Evolutionary conservation across 1,140 invertebrate species (phyloP), one percentile per base, ranked within the genome.

Genomic region (Drosophila rufa): DNA sequence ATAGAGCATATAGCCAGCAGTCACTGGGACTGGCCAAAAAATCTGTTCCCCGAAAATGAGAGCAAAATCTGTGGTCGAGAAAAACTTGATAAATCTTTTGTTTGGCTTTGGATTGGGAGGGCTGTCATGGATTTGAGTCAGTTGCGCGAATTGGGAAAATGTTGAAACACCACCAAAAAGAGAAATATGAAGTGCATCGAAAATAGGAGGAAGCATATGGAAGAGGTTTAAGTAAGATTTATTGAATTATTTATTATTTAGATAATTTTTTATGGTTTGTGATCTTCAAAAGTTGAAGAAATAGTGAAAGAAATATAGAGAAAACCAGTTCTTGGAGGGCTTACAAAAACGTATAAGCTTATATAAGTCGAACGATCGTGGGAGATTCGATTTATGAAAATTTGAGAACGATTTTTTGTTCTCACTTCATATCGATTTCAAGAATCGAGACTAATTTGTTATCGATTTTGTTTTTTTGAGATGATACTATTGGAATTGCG

Each of bases 11-110:
- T 36, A 36, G 9, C 9, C 33, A 36, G 33, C 53, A 40, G 19
- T 22, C 19, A 4, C 7, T 15, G 33, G 57, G 67, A 62, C 46
- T 47, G 61, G 30, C 45, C 19, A 33, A 30, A 33, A 80, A 60
- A 55, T 47, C 30, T 14, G 42, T 57, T 55, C 19, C 58, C 36
- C 15, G 33, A 19, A 64, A 64, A 75, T 14, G 42, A 48, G 15
- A 59, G 56, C 51, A 81, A 80, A 65, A 67, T 75, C 66, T 70
- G 59, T 58, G 84, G 43, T 59, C 33, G 17, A 55, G 53, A 71
- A 60, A 86, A 86, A 82, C 71, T 80, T 87, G 80, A 86, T 82
- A 78, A 77, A 77, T 76, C 66, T 75, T 77, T 85, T 60, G 50
- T 67, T 80, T 78, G 65, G 45, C 15, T 33, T 75, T 25, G 61